phyloP scores from a whole-genome alignment of 2,113 vertebrate genomes.

The Nymphicus hollandicus region DNA sequence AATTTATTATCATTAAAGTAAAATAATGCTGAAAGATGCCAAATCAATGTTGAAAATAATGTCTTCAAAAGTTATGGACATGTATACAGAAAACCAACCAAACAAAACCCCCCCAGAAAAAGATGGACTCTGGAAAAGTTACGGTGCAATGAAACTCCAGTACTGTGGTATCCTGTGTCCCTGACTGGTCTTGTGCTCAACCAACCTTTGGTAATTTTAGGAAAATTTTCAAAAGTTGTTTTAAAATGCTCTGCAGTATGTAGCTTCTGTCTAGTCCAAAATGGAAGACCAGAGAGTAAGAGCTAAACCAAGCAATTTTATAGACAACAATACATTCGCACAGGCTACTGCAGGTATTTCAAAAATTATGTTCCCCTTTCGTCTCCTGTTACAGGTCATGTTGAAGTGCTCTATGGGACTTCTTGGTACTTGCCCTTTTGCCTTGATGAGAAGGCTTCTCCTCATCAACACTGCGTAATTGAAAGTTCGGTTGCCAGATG shows the following conservation, averaged over 20 bases:
- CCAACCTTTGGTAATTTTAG: neutral
- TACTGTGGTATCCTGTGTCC: neutral
- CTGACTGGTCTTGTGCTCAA: neutral
- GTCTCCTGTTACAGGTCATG: neutral
- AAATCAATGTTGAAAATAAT: neutral
- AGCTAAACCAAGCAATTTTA: neutral
- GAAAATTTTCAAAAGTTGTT: neutral
- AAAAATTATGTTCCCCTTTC: neutral
- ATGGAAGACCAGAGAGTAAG: neutral
- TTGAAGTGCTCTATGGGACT: neutral
- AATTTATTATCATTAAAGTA: neutral
- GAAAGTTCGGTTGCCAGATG: neutral
- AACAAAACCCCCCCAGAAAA: neutral
- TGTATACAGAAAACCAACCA: neutral
- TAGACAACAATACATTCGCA: neutral
- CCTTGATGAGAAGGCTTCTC: neutral
- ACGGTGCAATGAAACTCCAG: neutral
- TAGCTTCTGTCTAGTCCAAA: neutral
- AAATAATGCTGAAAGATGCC: conserved; percentile 27
- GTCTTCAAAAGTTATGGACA: neutral
- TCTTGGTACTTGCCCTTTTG: neutral
- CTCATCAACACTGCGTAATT: neutral
- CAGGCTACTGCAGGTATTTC: neutral
- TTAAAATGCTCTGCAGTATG: neutral
- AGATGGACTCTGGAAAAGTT: neutral